A percentile compares a stretch with the other conserved stretches of the same genome.
phyloP scores from a whole-genome alignment of 2,888 invertebrate genomes.

The Leptopilina syphax region DNA sequence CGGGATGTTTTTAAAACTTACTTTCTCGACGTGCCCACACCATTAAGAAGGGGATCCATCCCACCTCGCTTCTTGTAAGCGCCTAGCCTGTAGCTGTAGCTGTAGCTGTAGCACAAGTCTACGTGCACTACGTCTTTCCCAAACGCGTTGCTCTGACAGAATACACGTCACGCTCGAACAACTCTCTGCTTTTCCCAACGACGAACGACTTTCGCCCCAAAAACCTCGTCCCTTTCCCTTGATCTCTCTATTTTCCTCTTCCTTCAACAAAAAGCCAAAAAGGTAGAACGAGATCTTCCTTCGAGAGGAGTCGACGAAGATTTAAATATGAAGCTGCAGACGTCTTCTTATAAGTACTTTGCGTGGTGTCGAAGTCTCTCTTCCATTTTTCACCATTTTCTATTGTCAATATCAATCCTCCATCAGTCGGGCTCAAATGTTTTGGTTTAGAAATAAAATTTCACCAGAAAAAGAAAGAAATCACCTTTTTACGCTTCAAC shows the following conservation, averaged over 20 bases:
- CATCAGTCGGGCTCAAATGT: constrained; percentile 17
- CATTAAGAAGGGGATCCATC: constrained; percentile 55
- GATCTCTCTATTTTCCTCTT: constrained; percentile 26
- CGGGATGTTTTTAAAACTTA: constrained; percentile 65
- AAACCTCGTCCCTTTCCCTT: constrained; percentile 20
- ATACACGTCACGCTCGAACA: constrained; percentile 70
- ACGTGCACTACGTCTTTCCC: constrained; percentile 37
- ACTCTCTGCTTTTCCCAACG: constrained; percentile 51
- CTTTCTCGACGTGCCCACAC: constrained; percentile 61
- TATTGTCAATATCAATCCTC: constrained; percentile 32
- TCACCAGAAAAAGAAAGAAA: background rate
- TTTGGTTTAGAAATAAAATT: background rate
- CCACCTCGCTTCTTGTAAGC: constrained; percentile 35
- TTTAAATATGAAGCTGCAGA: constrained; percentile 22
- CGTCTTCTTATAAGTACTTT: constrained; percentile 23
- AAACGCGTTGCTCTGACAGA: constrained; percentile 53
- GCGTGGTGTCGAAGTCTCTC: background rate
- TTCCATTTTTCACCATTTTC: background rate
- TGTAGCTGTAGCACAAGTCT: constrained; percentile 20
- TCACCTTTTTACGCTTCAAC: too few species aligned
- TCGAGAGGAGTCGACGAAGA: background rate
- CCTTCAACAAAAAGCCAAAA: constrained; percentile 3
- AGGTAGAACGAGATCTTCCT: background rate
- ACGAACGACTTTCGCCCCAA: constrained; percentile 33
- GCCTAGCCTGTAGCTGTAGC: constrained; percentile 33